Evolutionary conservation across 2,888 invertebrate genomes (phyloP), one percentile per base, ranked within the genome.

Genomic region (Lepidochrysops patricia): DNA sequence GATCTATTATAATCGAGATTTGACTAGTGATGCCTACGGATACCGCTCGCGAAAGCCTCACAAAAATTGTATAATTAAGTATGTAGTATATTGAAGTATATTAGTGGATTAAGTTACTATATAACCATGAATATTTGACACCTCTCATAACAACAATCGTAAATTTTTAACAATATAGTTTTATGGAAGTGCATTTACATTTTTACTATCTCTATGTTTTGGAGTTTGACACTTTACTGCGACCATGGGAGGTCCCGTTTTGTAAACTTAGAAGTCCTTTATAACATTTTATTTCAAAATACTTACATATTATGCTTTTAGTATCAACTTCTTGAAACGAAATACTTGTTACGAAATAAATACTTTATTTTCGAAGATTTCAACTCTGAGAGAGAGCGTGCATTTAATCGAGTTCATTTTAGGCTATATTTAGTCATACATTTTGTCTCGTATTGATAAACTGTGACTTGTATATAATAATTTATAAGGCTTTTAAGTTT

Each of bases 1-100:
- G 29, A 54, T 54, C 54, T 29, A 54, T 54, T 29, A 32, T 19
- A 29, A 13, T 26, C 29, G 49, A 27, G 52, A 52, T 52, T 9
- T 13, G 7, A 27, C 52, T 27, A 52, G 52, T 4, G 9, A 26
- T 52, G 52, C 27, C 52, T 7, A 1, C 27, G 15, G 52, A 50
- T 15, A 27, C 4, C 15, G 26, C 52, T 13, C 27, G 9, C 27
- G 52, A 15, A 13, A 27, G n/a, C 26, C 52, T 26, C 26, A 26
- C 27, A 5, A 52, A 52, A 26, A 50, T n/a, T n/a, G n/a, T 19
- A 19, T 15, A 23, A 43, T 43, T 9, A 19, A 43, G 19, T 23
- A 43, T 19, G 43, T 19, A 43, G 43, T 3, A 12, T 43, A 19
- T 43, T 23, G 7, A 19, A 43, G 9, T 43, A 43, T 43, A 43